Base-by-base conservation (phyloP, 2,888 invertebrate genomes). In the Drosophila yooni region DNA sequence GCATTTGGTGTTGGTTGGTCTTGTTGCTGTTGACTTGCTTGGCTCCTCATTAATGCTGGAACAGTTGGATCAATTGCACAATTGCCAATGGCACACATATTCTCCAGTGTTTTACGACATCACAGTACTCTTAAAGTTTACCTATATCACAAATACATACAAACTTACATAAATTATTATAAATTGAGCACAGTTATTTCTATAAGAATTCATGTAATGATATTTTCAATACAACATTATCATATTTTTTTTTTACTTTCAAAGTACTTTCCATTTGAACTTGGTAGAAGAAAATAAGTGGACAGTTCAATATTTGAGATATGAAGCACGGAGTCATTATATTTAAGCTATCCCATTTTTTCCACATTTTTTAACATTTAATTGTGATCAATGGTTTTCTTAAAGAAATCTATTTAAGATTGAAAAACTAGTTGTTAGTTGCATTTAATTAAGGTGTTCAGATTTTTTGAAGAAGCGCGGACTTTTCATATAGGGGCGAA, bases 41-140 rank as follows among this genome's bases (percentile, higher is more conserved):
- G 61, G 43, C 70, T 70, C 59, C 76, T 77, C 80, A 79, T 77
- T 79, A 77, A 79, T 76, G 77, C 76, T 43, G 53, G 76, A 74
- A 79, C 70, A 57, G 74, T 78, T 77, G 67, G 43, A 52, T 52
- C 58, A 67, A 57, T 73, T 76, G 68, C 74, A 74, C 79, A 76
- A 78, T 70, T 79, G 62, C 79, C 60, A 62, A 60, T 43, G 50
- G 40, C 61, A 69, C 62, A 72, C 50, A 58, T 48, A 68, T 62
- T 52, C 51, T 43, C n/a, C 51, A 38, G 15, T 68, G 79, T 61
- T 66, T 76, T 66, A 72, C 73, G 75, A 67, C 51, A 38, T 25
- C 48, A 34, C 18, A 25, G 48, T 43, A 70, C 80, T 70, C 65
- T 75, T 68, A 54, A 74, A 73, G 61, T 74, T 50, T 7, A 21